A percentile compares a stretch with the other conserved stretches of the same genome.
Conservation (phyloP, 2,888 invertebrate species). For the Sesamia inferens region DNA sequence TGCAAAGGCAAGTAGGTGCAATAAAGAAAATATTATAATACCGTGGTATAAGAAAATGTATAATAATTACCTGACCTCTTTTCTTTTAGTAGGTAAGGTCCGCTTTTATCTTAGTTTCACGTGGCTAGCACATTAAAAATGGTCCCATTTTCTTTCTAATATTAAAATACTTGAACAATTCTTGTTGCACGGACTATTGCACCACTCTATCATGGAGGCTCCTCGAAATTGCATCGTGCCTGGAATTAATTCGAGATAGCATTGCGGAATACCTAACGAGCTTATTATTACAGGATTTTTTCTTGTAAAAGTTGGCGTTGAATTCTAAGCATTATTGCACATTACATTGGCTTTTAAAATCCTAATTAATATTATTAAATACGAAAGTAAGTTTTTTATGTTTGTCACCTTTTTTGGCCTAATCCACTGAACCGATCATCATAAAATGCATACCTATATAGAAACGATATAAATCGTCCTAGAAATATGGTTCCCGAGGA, state of each 20-base stretch:
- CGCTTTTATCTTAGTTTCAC: not conserved
- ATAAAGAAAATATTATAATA: not conserved
- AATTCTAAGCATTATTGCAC: slow-evolving; percentile 1
- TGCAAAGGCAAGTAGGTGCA: not conserved
- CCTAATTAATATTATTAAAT: not conserved
- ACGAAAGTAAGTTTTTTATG: too few species aligned
- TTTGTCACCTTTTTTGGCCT: too few species aligned
- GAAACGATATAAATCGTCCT: too few species aligned
- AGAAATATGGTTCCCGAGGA: too few species aligned
- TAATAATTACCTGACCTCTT: too few species aligned
- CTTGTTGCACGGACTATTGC: slow-evolving; percentile 37
- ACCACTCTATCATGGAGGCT: slow-evolving; percentile 39
- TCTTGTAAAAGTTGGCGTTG: slow-evolving; percentile 15
- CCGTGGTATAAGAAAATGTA: not conserved
- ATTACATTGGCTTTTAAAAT: not conserved
- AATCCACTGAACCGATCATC: too few species aligned
- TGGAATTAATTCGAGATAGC: slow-evolving; percentile 55
- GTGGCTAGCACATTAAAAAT: slow-evolving; percentile 8
- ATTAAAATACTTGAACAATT: slow-evolving; percentile 37
- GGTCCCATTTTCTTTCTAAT: slow-evolving; percentile 19
- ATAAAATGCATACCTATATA: too few species aligned
- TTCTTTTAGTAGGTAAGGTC: not conserved
- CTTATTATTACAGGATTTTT: slow-evolving; percentile 46
- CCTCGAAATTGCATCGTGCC: slow-evolving; percentile 57
- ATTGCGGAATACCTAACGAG: slow-evolving; percentile 49